Evolutionary conservation across 2,888 invertebrate genomes (phyloP).

Genomic region (Mythimna loreyi): DNA sequence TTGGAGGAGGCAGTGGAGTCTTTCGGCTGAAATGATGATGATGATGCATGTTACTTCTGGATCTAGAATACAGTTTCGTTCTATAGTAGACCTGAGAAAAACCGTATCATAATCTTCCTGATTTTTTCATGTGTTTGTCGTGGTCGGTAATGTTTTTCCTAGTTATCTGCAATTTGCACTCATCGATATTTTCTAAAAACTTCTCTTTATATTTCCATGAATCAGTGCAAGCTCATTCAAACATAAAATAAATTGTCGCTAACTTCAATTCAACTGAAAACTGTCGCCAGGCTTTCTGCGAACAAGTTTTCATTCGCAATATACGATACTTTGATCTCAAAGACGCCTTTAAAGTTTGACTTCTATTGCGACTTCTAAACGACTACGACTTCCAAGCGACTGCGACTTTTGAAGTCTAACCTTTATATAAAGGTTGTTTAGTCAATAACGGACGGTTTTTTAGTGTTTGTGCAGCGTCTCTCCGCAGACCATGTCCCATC

Average conservation of each 20-base stretch:
- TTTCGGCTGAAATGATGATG: no score
- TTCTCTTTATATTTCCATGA: neutral
- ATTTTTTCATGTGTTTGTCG: no score
- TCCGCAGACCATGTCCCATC: no score
- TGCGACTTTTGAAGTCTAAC: conserved; percentile 17
- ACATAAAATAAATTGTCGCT: neutral
- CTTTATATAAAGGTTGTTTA: conserved; percentile 15
- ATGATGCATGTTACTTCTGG: no score
- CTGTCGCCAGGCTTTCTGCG: conserved; percentile 10
- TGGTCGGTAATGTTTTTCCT: no score
- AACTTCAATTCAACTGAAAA: conserved; percentile 20
- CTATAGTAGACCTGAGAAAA: no score
- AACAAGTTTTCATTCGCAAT: conserved; percentile 21
- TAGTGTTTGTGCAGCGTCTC: no score
- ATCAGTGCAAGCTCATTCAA: neutral
- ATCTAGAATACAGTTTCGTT: no score
- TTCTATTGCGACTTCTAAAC: conserved; percentile 10
- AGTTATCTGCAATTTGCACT: no score
- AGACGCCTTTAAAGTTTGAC: conserved; percentile 37
- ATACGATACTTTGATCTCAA: conserved; percentile 34
- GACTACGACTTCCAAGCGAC: conserved; percentile 13
- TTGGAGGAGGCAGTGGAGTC: no score
- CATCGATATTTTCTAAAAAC: neutral
- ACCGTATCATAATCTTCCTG: no score
- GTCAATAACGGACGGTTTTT: neutral